Evolutionary conservation across 1,140 invertebrate genomes (phyloP), one percentile per base, ranked within the genome.

Genomic region (Drosophila orena): DNA sequence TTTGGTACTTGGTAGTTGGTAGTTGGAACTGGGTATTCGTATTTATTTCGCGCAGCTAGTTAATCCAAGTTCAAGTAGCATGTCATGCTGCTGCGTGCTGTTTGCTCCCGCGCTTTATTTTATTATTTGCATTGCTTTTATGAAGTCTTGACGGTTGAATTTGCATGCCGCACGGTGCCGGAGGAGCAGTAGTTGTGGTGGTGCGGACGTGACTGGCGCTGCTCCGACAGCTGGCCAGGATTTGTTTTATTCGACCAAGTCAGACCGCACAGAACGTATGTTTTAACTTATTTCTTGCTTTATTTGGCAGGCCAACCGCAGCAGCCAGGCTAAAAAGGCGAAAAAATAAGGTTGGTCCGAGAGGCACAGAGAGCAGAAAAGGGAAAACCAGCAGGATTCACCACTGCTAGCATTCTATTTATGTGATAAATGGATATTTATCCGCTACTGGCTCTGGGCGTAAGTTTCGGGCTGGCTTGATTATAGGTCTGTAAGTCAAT

Each of bases 401-500:
- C 24, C 54, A 20, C 77, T 61, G 47, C 57, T 84, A 49, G 56
- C 52, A 62, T 60, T 49, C 57, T 72, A 40, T 69, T 62, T 68
- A 60, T 80, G 44, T 55, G 68, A 77, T 80, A 84, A 85, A 85
- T 80, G 62, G 60, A 66, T 69, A 77, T 85, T 77, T 79, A 86
- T 86, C 68, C 73, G 42, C 35, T 49, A 35, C 44, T 61, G 65
- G 54, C 56, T 38, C 37, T 44, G 69, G 69, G 77, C 74, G 68
- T 79, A 60, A 57, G 54, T 73, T 83, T 71, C 72, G 60, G 30
- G 30, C 62, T 73, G 62, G 30, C 59, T 70, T 88, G 84, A 88
- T 88, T 88, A 74, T 70, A 69, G 89, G 79, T 88, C 84, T 88
- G 69, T 70, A 69, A 88, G 79, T 88, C 84, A 88, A 88, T 88